Evolutionary conservation across 2,888 invertebrate species (phyloP), one percentile per base, ranked within the genome.

Genomic region (Frankliniella fusca): DNA sequence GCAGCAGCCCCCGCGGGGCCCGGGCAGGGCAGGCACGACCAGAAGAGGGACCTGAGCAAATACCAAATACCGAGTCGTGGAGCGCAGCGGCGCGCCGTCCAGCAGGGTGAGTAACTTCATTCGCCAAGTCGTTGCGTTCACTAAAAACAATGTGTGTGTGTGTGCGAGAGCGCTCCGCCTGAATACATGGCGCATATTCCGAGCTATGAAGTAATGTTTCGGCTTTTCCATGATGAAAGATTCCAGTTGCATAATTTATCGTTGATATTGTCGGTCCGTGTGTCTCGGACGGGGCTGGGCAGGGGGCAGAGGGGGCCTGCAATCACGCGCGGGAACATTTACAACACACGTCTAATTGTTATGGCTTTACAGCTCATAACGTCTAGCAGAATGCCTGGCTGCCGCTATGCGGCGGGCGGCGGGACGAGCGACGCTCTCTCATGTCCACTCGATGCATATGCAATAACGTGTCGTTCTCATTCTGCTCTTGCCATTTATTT

Each of bases 351-450:
- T 23, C 23, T 70, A 23, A 70, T 38, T 38, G 38, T 70, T 70
- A 70, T 70, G 70, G 23, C 11, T 70, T 70, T 70, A 70, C 23
- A 23, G 70, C 23, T 70, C 27, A 70, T 70, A 70, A 70, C 70
- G 23, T 11, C n/a, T 23, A 23, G 70, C 23, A 23, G 23, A 70
- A 70, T 70, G 23, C 11, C 70, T 70, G 38, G 38, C 38, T 38
- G 38, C 38, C 38, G 38, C 38, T 38, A n/a, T n/a, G 38, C 38
- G 38, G 38, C 38, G 38, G 38, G 38, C 38, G 38, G 38, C 38
- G n/a, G n/a, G n/a, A n/a, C n/a, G 38, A 38, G 38, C 38, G 38
- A 3, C 38, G 38, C 3, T n/a, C 38, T 38, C 38, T 38, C 3
- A 38, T 38, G 38, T 38, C 38, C 38, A 38, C 38, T 38, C 38